These are phyloP conservation scores for Onychostruthus taczanowskii DNA, from an alignment of 2,113 vertebrate genomes.

Conservation along the genomic window DNA sequence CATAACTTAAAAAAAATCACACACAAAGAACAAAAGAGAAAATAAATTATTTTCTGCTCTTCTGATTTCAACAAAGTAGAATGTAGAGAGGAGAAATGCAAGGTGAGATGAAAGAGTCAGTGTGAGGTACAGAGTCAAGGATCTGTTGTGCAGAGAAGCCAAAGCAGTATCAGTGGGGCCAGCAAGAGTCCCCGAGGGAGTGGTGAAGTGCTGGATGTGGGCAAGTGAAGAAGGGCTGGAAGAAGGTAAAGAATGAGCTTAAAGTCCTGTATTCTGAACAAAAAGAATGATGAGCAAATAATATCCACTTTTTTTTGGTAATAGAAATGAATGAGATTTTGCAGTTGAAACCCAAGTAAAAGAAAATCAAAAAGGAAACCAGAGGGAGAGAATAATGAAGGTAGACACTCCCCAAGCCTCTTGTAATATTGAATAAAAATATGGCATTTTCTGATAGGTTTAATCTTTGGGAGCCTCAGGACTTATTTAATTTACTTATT, in stretches of 20 bases:
- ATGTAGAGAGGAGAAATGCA: neutral
- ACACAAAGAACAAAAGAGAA: neutral
- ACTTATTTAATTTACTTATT: neutral
- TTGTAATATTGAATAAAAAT: neutral
- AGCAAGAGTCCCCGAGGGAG: neutral
- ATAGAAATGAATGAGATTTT: neutral
- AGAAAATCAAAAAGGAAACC: neutral
- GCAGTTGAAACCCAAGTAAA: neutral
- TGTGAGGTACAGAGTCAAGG: neutral
- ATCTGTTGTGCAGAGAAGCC: neutral
- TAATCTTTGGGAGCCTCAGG: neutral
- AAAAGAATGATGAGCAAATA: neutral
- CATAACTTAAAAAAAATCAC: neutral
- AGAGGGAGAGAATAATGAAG: neutral
- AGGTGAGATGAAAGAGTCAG: neutral
- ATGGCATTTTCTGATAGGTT: neutral
- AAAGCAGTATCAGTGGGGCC: neutral
- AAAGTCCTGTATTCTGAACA: neutral
- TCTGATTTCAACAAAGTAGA: neutral
- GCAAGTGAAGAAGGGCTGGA: neutral
- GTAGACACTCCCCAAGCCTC: neutral
- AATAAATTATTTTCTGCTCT: neutral
- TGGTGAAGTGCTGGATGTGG: neutral
- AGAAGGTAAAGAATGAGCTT: neutral
- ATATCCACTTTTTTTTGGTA: neutral